Conservation (phyloP, 2,113 vertebrate species). For the Eublepharis macularius region DNA sequence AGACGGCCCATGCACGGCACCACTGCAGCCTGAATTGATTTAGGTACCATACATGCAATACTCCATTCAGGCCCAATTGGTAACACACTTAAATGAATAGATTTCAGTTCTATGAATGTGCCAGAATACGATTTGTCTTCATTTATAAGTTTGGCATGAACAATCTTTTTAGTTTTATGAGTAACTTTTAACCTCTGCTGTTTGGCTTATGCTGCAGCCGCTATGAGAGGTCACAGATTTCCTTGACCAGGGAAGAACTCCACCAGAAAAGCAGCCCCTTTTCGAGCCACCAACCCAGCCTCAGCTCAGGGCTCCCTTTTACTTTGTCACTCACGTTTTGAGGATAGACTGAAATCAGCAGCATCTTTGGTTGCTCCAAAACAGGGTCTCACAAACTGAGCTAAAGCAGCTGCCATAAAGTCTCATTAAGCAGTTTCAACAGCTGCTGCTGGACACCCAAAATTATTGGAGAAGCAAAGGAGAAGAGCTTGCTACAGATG, state of each 20-base stretch:
- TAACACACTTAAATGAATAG: no score
- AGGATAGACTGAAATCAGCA: background rate
- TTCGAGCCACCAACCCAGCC: no score
- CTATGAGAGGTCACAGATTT: background rate
- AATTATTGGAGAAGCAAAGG: background rate
- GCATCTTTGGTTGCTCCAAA: background rate
- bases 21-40: background rate
- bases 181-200: background rate
- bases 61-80: no score
- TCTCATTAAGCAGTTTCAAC: slow-evolving; percentile 44
- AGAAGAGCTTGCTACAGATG: background rate
- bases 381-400: background rate
- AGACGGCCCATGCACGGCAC: background rate
- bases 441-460: slow-evolving; percentile 41
- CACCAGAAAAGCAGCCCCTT: background rate
- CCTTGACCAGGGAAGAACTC: accelerated
- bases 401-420: slow-evolving; percentile 30
- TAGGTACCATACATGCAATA: background rate
- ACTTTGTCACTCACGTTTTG: background rate
- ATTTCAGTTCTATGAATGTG: no score
- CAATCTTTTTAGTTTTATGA: no score
- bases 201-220: background rate
- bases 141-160: no score
- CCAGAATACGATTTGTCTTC: no score
- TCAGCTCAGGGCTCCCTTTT: background rate